phyloP scores from a whole-genome alignment of 2,888 invertebrate genomes.

The Isoperla grammatica region DNA sequence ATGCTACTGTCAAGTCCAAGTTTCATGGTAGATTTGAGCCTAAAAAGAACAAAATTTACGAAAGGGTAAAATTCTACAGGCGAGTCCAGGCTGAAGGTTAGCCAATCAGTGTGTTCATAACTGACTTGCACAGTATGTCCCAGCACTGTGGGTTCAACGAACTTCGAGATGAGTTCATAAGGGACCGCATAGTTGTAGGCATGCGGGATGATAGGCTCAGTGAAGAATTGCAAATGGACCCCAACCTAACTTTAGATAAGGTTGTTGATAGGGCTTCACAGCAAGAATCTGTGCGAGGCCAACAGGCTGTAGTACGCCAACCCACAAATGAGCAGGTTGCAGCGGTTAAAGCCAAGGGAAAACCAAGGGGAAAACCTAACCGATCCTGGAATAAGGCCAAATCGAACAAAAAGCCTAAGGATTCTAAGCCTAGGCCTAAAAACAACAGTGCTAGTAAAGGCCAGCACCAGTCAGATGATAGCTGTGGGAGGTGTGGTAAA shows the following conservation, averaged over 20 bases:
- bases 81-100: background rate
- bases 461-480: background rate
- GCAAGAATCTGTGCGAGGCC: constrained; percentile 28
- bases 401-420: no score
- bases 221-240: constrained; percentile 33
- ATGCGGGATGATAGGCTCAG: constrained; percentile 31
- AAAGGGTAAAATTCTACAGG: constrained; percentile 29
- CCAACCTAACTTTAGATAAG: constrained; percentile 30
- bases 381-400: no score
- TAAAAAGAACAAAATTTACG: constrained; percentile 33
- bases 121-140: constrained; percentile 26
- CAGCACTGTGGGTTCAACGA: constrained; percentile 31
- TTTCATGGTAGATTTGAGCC: constrained; percentile 28
- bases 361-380: no score
- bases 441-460: background rate
- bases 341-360: background rate
- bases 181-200: constrained; percentile 35
- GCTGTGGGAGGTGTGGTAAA: background rate
- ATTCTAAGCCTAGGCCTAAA: background rate
- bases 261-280: constrained; percentile 30
- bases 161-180: constrained; percentile 33
- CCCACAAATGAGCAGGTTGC: background rate
- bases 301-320: constrained; percentile 1
- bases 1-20: background rate
- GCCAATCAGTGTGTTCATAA: background rate